Evolutionary conservation across 2,113 vertebrate genomes (phyloP), one percentile per base, ranked within the genome.

Genomic region (Dicerorhinus sumatrensis): DNA sequence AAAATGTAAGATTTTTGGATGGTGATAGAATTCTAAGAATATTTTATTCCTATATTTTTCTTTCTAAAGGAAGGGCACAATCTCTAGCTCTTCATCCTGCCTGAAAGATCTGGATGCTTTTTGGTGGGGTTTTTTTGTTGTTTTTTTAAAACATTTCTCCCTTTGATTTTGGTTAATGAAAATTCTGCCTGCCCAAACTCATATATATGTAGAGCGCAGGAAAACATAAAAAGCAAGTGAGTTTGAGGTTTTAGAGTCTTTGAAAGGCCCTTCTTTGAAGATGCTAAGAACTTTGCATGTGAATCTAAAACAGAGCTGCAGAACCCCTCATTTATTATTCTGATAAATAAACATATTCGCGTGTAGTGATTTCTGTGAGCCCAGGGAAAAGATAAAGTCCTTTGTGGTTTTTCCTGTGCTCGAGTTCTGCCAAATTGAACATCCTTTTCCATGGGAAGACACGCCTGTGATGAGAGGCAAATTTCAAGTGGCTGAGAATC

Each of bases 381-480:
- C 73, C 83, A 90, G 82, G 92, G 96, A 98, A 65, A 80, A 94
- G 81, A 96, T 95, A 94, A 83, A 96, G 72, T 96, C 36, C 31
- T 94, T 96, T 96, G 94, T 25, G 48, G 63, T 80, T 97, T 76
- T 93, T 75, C 39, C 93, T 98, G 80, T 96, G 73, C 17, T 80
- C 56, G 48, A 96, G 6, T 93, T 81, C 25, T 95, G 77, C 93
- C 97, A 90, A 97, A 94, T 16, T 88, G 94, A 97, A 67, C 83
- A 94, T 91, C 72, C 62, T 82, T 73, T 67, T 98, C 72, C 80
- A 36, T 60, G 51, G 72, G 92, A 98, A 54, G 82, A 96, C 92
- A 92, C 67, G 95, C 93, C 81, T 83, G 10, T 80, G 79, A 72
- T 25, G 39, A 95, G 21, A 96, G 69, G 33, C 77, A 96, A 42